Percentiles rank a stretch among this genome's conserved stretches.
These are phyloP conservation scores for Tenthredo notha DNA, from an alignment of 2,888 invertebrate species.

Conservation along the genomic window DNA sequence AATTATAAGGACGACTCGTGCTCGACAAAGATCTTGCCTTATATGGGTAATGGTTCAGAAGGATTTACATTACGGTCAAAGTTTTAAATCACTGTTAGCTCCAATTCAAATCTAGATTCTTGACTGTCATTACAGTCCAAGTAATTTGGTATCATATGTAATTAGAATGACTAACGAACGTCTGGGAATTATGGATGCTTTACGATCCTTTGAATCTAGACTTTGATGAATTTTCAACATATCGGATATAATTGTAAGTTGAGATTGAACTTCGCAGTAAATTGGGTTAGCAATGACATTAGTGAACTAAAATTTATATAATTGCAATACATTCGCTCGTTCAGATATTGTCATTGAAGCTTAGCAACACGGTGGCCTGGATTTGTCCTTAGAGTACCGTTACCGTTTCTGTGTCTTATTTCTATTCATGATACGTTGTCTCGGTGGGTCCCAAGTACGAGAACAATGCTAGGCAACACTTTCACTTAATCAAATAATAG, in stretches of 20 bases:
- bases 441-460: conserved; percentile 19
- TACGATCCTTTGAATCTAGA: not conserved
- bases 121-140: not conserved
- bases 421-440: conserved; percentile 33
- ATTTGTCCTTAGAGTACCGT: conserved; percentile 48
- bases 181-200: not conserved
- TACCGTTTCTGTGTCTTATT: conserved; percentile 38
- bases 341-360: conserved; percentile 44
- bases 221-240: not conserved
- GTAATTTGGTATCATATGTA: not conserved
- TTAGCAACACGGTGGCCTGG: conserved; percentile 35
- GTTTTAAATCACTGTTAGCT: not conserved
- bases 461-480: conserved; percentile 47
- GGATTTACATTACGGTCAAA: not conserved
- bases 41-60: not conserved
- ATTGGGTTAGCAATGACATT: not conserved
- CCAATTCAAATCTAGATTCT: not conserved
- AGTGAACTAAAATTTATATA: not conserved
- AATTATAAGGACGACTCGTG: not conserved
- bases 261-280: not conserved
- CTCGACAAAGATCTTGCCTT: not conserved
- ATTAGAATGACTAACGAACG: not conserved
- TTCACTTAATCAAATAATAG: conserved; percentile 44
- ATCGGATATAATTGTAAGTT: not conserved
- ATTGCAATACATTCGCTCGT: not conserved